Evolutionary conservation across 1,140 invertebrate species (phyloP).

Genomic region (Drosophila varians): DNA sequence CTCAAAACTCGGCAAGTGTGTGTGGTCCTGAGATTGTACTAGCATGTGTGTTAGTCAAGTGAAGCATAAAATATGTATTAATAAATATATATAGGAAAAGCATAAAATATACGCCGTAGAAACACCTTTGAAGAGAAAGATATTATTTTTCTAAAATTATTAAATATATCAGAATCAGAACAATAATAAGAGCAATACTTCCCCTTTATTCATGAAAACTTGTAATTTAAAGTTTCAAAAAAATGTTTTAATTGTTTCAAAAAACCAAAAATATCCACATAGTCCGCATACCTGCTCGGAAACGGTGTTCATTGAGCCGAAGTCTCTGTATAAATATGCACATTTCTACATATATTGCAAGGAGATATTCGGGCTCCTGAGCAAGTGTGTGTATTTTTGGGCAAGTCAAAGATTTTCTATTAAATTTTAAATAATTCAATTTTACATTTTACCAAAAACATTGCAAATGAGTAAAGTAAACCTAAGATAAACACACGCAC

Average conservation of each 20-base stretch:
- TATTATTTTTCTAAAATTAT: too few relatives aligned
- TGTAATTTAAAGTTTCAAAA: not conserved
- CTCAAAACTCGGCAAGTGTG: conserved; percentile 56
- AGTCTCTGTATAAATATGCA: conserved; percentile 37
- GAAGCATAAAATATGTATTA: conserved; percentile 78
- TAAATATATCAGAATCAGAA: too few relatives aligned
- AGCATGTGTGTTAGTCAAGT: conserved; percentile 45
- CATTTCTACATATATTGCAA: conserved; percentile 1
- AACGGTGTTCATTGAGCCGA: not conserved
- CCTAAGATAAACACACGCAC: conserved; percentile 35
- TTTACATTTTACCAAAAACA: conserved; percentile 81
- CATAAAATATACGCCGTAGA: conserved; percentile 13
- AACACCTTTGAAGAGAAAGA: too few relatives aligned
- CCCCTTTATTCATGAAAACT: too few relatives aligned
- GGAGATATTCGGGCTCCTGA: conserved; percentile 9
- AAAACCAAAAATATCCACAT: conserved; percentile 5
- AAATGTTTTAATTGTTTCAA: too few relatives aligned
- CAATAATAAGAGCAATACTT: too few relatives aligned
- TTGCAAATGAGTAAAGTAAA: conserved; percentile 80
- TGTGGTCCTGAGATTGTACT: not conserved
- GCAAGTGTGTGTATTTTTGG: conserved; percentile 40
- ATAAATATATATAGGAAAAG: conserved; percentile 31
- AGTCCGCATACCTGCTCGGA: conserved; percentile 11
- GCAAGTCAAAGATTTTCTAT: conserved; percentile 81
- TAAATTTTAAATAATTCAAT: conserved; percentile 82